Evolutionary conservation across 2,888 invertebrate species (phyloP).

Genomic region (Xanthostigma xanthostigma): DNA sequence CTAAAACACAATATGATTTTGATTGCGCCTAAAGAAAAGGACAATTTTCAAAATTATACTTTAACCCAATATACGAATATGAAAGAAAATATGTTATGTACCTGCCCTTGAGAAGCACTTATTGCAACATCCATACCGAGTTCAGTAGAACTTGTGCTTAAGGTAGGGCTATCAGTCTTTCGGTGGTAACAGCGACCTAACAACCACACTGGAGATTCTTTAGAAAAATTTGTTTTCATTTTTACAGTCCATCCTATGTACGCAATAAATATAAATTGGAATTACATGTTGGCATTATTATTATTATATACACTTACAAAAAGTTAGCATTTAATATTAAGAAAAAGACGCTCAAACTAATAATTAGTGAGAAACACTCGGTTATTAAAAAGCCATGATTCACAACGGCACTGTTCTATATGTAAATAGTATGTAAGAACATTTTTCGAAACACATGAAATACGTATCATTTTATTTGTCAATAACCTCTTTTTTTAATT

Average conservation of each 20-base stretch:
- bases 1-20: constrained; percentile 7
- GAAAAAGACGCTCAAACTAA: too few species aligned
- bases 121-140: constrained; percentile 41
- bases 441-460: too few species aligned
- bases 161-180: constrained; percentile 29
- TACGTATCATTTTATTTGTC: too few species aligned
- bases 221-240: constrained; percentile 59
- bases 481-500: too few species aligned
- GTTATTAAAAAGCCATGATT: too few species aligned
- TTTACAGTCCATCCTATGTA: constrained; percentile 57
- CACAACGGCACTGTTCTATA: too few species aligned
- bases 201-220: constrained; percentile 78
- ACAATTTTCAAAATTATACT: background rate
- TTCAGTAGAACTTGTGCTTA: constrained; percentile 34
- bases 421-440: too few species aligned
- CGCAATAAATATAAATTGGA: too few species aligned
- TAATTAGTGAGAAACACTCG: too few species aligned
- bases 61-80: background rate
- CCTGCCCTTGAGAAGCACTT: constrained; percentile 36
- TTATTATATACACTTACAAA: too few species aligned
- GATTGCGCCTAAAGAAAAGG: background rate
- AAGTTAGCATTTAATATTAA: too few species aligned
- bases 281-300: too few species aligned
- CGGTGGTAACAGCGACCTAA: constrained; percentile 71
- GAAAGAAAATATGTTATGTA: constrained; percentile 20